Base-by-base conservation (phyloP, 1,140 invertebrate species). In the Akabosia matsudoensis region DNA sequence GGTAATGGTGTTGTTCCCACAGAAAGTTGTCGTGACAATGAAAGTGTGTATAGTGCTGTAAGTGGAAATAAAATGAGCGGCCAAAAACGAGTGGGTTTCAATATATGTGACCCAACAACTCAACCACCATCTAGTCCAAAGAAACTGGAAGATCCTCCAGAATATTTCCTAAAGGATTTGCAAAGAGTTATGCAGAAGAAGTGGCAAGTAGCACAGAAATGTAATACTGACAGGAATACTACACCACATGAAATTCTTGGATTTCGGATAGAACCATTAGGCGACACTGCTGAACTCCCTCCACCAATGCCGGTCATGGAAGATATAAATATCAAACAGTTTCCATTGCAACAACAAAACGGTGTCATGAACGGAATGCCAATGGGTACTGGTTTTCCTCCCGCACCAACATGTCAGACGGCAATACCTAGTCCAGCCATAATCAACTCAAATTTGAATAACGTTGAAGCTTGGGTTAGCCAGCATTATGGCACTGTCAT, bases 181-280 rank as follows among this genome's bases (percentile, higher is more conserved):
- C 93, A 96, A 80, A 86, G 70, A 37, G 94, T 96, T 0, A 96
- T 96, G 92, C 89, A 92, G 70, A 95, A 96, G 80, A 97, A 97
- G 82, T 96, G 94, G 94, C 93, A 95, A 83, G 93, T 95, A 0
- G 93, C 93, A 0, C 93, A 97, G 79, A 96, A 96, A 82, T 95
- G 94, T 82, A 93, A 94, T 84, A 83, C 91, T 0, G 93, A 96
- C 83, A 89, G 90, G 22, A 90, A 91, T 14, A 93, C 92, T 0
- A 94, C 92, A 24, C 93, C 94, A 0, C 93, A 95, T 82, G 93
- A 96, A 83, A 93, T 97, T 0, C 87, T 97, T 0, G 95, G 95
- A 0, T 96, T 97, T 82, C 85, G 94, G 30, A 28, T 79, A 83
- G 86, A 75, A 77, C 83, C 67, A 51, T 74, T 31, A 2, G 7